Base-by-base conservation (phyloP, 2,113 vertebrate species). In the Daphoenositta chrysoptera region DNA sequence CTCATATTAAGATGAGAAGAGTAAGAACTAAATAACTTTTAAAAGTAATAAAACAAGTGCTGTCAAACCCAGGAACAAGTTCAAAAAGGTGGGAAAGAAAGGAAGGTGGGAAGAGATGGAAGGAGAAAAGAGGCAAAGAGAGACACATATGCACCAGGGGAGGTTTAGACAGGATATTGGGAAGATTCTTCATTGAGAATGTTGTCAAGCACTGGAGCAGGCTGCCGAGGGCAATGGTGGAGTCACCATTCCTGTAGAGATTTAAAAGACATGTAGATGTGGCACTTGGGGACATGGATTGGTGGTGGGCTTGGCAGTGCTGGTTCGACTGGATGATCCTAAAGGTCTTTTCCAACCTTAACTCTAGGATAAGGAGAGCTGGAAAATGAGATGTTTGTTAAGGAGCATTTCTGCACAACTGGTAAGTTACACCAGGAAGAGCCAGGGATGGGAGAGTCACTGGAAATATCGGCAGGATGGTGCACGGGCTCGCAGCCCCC, bases 401-500 rank as follows among this genome's bases (percentile, higher is more conserved):
- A 83, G n/a, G 28, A 53, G 2, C 10, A 22, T 47, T 90, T 89
- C 33, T 77, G 39, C 11, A n/a, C 14, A 40, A 13, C 15, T 37
- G 30, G 10, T 44, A 14, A 51, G 6, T 65, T 53, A 28, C 26
- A 5, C 13, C 44, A 57, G 40, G 69, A 88, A 65, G 11, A 61
- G 4, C 2, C 13, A 27, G 27, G 16, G 26, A 12, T 66, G 33
- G 27, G 51, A 71, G 7, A 69, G 82, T 26, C 28, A 50, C 20
- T 0, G 1, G 44, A 23, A 88, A 14, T 3, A 5, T 80, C 21
- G 21, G 18, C 37, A 31, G 58, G 42, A 85, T 7, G 35, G 39
- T 63, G 27, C 5, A 6, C 0, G 3, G 33, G 17, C 64, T 58
- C 22, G 23, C 12, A 64, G n/a, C 11, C 39, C 72, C 13, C 6